Evolutionary conservation across 2,797 vertebrate genomes (phyloP).

Genomic region (Phataginus tetradactyla): DNA sequence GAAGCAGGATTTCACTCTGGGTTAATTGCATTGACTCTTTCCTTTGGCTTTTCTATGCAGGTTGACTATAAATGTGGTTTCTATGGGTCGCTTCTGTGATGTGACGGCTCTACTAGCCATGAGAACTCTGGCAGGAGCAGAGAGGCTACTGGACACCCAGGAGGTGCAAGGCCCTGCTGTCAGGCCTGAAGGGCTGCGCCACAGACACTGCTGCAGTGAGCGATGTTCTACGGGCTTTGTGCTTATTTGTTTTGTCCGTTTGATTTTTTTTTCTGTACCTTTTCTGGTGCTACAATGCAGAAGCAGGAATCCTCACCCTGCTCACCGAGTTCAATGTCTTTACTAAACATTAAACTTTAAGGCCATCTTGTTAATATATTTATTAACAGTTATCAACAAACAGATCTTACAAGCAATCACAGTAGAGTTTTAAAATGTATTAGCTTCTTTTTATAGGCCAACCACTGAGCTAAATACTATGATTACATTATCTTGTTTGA

Average conservation of each 20-base stretch:
- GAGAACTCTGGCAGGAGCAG: accelerated
- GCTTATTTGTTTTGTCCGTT: not conserved
- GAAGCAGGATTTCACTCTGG: conserved; percentile 54
- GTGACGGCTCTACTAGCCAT: not conserved
- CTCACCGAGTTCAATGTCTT: not conserved
- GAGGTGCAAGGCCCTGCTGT: not conserved
- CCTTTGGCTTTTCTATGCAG: conserved; percentile 54
- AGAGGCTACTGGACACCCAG: not conserved
- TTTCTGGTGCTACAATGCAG: not conserved
- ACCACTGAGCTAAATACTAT: not conserved
- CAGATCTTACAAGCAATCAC: not conserved
- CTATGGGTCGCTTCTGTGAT: not conserved
- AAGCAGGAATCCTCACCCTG: not conserved
- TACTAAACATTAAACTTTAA: not conserved
- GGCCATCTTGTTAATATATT: not conserved
- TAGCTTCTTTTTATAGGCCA: not conserved
- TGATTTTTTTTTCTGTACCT: not conserved
- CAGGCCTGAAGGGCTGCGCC: not conserved
- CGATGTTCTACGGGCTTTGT: not conserved
- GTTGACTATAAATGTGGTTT: conserved; percentile 58
- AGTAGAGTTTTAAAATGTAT: not conserved
- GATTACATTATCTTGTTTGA: not conserved
- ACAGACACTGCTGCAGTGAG: not conserved
- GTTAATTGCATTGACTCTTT: conserved; percentile 74
- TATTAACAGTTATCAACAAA: no score